A percentile compares a stretch with the other conserved stretches of the same genome.
These are phyloP conservation scores for Urechis unicinctus DNA, from an alignment of 2,888 invertebrate species.

Conservation along the genomic window DNA sequence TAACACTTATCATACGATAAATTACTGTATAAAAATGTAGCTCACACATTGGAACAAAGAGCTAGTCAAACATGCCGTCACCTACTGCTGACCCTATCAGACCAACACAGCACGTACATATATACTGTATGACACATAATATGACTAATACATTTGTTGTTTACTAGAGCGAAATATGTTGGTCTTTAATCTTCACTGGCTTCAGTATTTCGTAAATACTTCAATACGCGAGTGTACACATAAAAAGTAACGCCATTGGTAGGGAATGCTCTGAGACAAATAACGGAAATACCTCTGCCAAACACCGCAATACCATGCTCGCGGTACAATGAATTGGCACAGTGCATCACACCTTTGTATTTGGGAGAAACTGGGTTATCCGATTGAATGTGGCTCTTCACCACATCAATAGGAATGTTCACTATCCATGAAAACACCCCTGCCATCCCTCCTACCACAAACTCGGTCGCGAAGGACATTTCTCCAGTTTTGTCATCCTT, in stretches of 20 bases:
- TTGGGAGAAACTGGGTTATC: slow-evolving; percentile 52
- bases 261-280: slow-evolving; percentile 62
- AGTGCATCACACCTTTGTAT: slow-evolving; percentile 60
- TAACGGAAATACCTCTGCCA: slow-evolving; percentile 60
- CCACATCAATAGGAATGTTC: slow-evolving; percentile 69
- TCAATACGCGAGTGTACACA: too few species aligned
- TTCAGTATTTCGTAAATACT: too few species aligned
- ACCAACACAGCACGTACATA: too few species aligned
- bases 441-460: slow-evolving; percentile 45
- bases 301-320: slow-evolving; percentile 60
- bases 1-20: too few species aligned
- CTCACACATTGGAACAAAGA: too few species aligned
- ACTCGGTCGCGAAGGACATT: slow-evolving; percentile 2
- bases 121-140: too few species aligned
- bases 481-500: background rate
- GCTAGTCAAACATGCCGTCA: too few species aligned
- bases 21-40: too few species aligned
- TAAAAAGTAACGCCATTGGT: slow-evolving; percentile 63
- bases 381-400: slow-evolving; percentile 69
- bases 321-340: slow-evolving; percentile 56
- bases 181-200: too few species aligned
- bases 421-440: slow-evolving; percentile 63
- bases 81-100: too few species aligned
- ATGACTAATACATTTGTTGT: too few species aligned
- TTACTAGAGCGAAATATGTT: too few species aligned